phyloP scores from a whole-genome alignment of 2,113 vertebrate species.

The Platichthys stellatus region DNA sequence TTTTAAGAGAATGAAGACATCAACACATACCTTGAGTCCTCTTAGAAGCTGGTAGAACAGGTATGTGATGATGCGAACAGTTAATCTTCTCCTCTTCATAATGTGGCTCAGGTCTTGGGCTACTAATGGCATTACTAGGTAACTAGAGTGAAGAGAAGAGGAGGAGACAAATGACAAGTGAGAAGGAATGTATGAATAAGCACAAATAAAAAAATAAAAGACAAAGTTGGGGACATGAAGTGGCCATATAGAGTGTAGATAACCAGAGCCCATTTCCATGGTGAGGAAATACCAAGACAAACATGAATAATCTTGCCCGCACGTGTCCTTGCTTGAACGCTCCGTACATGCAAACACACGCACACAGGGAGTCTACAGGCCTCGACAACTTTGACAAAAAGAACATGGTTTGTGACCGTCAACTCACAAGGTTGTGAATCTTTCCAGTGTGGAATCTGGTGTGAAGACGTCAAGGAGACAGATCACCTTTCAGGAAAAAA shows the following conservation, averaged over 20 bases:
- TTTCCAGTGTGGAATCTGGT: conserved; percentile 81
- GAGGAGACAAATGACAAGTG: background rate
- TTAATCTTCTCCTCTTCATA: conserved; percentile 82
- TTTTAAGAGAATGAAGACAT: background rate
- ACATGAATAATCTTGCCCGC: conserved; percentile 32
- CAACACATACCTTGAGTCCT: conserved; percentile 80
- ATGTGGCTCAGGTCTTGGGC: conserved; percentile 84
- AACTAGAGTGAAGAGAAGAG: conserved; percentile 64
- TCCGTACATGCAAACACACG: conserved; percentile 34
- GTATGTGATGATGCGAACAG: conserved; percentile 76
- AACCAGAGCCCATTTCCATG: background rate
- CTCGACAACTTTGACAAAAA: conserved; percentile 13
- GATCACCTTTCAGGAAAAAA: conserved; percentile 78
- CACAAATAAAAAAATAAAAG: background rate
- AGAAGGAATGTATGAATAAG: background rate
- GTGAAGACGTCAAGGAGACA: conserved; percentile 86
- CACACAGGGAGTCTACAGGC: conserved; percentile 48
- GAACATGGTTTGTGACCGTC: conserved; percentile 55
- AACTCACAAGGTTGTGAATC: conserved; percentile 87
- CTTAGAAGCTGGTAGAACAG: conserved; percentile 85
- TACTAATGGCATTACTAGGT: conserved; percentile 87
- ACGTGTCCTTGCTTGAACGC: conserved; percentile 6
- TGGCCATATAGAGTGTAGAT: background rate
- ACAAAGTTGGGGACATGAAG: background rate
- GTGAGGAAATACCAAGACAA: conserved; percentile 25